These are phyloP conservation scores for Liodrosophila aerea DNA, from an alignment of 2,888 invertebrate species.

Conservation along the genomic window DNA sequence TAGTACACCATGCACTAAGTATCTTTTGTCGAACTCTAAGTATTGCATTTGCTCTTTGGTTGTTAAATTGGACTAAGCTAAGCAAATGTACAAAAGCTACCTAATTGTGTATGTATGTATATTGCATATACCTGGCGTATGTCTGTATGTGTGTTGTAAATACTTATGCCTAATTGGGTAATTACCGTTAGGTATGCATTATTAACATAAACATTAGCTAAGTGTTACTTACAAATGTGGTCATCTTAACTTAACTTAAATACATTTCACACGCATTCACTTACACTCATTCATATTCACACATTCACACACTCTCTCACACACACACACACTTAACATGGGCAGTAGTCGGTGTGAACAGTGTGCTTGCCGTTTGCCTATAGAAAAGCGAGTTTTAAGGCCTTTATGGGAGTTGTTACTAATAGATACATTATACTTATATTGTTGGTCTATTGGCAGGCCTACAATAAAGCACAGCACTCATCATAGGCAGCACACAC, in stretches of 20 bases:
- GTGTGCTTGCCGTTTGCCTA: conserved; percentile 61
- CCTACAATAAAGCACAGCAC: conserved; percentile 60
- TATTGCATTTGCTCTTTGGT: conserved; percentile 29
- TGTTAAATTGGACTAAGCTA: conserved; percentile 56
- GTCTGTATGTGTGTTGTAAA: conserved; percentile 27
- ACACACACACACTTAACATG: conserved; percentile 42
- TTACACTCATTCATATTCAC: too few species aligned
- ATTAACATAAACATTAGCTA: conserved; percentile 63
- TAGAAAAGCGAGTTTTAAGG: conserved; percentile 57
- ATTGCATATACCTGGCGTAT: conserved; percentile 54
- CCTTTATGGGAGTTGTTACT: conserved; percentile 69
- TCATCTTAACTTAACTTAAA: conserved; percentile 58
- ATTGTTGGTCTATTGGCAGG: conserved; percentile 63
- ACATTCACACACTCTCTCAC: conserved; percentile 6
- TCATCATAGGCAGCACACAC: conserved; percentile 64
- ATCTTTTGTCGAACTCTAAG: background rate
- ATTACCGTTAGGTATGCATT: conserved; percentile 42
- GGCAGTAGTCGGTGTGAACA: conserved; percentile 72
- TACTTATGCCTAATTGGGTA: conserved; percentile 46
- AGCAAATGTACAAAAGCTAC: conserved; percentile 78
- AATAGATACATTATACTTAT: conserved; percentile 19
- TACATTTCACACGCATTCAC: conserved; percentile 20
- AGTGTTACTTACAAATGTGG: conserved; percentile 70
- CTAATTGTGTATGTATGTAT: conserved; percentile 49
- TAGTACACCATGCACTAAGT: background rate